A percentile compares a stretch with the other conserved stretches of the same genome.
phyloP scores from a whole-genome alignment of 2,888 invertebrate species.

The Pachydiplax longipennis region DNA sequence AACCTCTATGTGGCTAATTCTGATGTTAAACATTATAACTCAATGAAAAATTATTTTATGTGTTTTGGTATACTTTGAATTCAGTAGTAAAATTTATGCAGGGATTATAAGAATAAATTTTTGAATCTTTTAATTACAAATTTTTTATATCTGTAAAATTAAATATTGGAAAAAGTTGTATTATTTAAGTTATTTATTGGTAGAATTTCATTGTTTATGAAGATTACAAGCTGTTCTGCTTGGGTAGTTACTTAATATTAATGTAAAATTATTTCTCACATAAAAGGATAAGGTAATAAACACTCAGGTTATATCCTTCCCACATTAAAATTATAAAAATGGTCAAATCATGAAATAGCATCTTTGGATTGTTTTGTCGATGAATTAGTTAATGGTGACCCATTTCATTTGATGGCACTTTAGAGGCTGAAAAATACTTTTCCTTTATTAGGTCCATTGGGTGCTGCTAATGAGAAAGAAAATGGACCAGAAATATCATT shows the following conservation, averaged over 20 bases:
- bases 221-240: not conserved
- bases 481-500: not conserved
- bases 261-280: not conserved
- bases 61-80: no score
- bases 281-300: not conserved
- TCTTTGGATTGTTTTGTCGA: not conserved
- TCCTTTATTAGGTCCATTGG: not conserved
- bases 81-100: no score
- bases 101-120: no score
- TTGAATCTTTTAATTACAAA: no score
- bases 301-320: not conserved
- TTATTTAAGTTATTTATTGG: not conserved
- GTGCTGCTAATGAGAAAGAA: not conserved
- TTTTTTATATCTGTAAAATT: no score
- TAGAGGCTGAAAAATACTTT: not conserved
- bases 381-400: not conserved
- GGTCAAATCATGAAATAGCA: not conserved
- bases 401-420: not conserved
- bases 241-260: not conserved
- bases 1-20: no score
- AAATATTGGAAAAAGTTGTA: not conserved
- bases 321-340: not conserved
- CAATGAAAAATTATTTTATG: no score
- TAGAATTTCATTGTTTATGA: not conserved
- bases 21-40: no score